Base-by-base conservation (phyloP, 1,140 invertebrate genomes). In the Rhopalosiphum padi region DNA sequence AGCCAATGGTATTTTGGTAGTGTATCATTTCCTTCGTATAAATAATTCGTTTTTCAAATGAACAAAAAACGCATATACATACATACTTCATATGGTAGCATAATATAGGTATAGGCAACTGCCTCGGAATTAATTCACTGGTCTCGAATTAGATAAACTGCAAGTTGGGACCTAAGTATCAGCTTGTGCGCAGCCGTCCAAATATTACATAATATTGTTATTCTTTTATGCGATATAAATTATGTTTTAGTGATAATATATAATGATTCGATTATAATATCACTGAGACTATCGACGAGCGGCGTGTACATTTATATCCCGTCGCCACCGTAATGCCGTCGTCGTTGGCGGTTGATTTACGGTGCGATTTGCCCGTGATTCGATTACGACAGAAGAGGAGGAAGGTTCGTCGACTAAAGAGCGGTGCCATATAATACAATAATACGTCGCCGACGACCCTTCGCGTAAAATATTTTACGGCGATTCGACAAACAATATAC, bases 291-390 rank as follows among this genome's bases (percentile, higher is more conserved):
- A 87, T 48, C 86, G 23, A 5, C 18, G 15, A 18, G 30, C 30
- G 60, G 60, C n/a, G 6, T 18, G n/a, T 77, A 77, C n/a, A 77
- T 77, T n/a, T 77, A 68, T 41, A 41, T 85, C 37, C 60, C 60
- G 30, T 3, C 25, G 55, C 6, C 82, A 18, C n/a, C 46, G 18
- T 68, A n/a, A n/a, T 68, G 25, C 21, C 37, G 35, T 22, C 46
- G 46, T 68, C 90, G 15, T 53, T 30, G 82, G 53, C 82, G 68
- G 91, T 85, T 85, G 91, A 92, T 92, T 92, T 92, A 92, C 37
- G 48, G 91, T 43, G 77, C 91, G 91, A 92, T 91, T 91, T 48
- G 18, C 90, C n/a, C 77, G 91, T 85, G 77, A 92, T 85, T 92
- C 91, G 91, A 92, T 92, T 92, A 92, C 37, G 22, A 11, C 8